A percentile compares a stretch with the other conserved stretches of the same genome.
phyloP scores from a whole-genome alignment of 2,113 vertebrate genomes.

The Bettongia penicillata region DNA sequence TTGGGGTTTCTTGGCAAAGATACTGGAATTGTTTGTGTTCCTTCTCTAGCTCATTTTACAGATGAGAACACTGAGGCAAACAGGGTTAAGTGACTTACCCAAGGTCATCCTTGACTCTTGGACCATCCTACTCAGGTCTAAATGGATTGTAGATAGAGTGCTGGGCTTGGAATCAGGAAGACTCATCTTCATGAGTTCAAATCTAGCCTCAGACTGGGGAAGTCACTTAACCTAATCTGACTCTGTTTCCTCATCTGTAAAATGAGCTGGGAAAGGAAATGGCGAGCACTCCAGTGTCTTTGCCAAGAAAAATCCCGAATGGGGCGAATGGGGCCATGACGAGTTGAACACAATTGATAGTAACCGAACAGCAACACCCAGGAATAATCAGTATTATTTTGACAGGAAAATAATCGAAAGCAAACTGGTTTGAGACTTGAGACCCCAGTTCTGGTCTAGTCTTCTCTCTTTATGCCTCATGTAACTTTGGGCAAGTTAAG shows the following conservation, averaged over 20 bases:
- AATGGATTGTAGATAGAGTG: background rate
- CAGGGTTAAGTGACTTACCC: background rate
- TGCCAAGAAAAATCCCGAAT: background rate
- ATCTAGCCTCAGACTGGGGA: background rate
- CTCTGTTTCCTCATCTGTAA: background rate
- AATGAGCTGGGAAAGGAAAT: background rate
- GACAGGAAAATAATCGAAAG: background rate
- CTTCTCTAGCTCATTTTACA: background rate
- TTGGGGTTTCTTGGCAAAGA: background rate
- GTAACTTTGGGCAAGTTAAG: background rate
- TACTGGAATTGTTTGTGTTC: background rate
- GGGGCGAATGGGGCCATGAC: background rate
- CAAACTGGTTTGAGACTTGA: background rate
- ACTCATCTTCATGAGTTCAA: background rate
- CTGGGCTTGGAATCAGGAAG: background rate
- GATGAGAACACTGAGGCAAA: background rate
- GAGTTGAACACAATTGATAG: background rate
- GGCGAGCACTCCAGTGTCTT: background rate
- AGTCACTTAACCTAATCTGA: background rate
- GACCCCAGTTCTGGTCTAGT: background rate
- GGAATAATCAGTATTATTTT: background rate
- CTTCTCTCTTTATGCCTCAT: background rate
- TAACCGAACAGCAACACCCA: background rate
- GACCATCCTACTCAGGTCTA: background rate
- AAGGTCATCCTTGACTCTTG: background rate